Evolutionary conservation across 2,888 invertebrate genomes (phyloP), one percentile per base, ranked within the genome.

Genomic region (Cosmia pyralina): DNA sequence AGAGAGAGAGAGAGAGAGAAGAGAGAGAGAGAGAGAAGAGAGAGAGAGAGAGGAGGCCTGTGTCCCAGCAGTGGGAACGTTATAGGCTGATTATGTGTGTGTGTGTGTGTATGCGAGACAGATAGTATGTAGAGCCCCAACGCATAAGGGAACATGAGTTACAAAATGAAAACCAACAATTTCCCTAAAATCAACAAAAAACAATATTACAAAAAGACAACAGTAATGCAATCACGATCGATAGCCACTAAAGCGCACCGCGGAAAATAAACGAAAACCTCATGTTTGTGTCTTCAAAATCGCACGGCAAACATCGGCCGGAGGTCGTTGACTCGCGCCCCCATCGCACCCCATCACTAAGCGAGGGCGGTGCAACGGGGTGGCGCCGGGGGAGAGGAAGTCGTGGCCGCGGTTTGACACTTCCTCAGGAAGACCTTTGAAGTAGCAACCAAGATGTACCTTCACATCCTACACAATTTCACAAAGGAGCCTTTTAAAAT

Each of bases 371-470:
- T 87, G 89, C 88, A 88, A 82, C 84, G 84, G 86, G 87, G 86
- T 79, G 85, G 79, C 73, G 82, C 81, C 77, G 83, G 89, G 85
- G 87, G 88, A 88, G 85, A 90, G 95, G 94, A 95, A 94, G 93
- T 92, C 93, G 92, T 89, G 93, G 92, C 92, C 94, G 95, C 92
- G 94, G 95, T 95, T 95, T 94, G 94, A 94, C 95, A 94, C 95
- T 94, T 96, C 96, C 96, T 95, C 94, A 94, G 95, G 95, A 96
- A 95, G 94, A 94, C 94, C 94, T 95, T 95, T 94, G 93, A 94
- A 91, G 93, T 93, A 88, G 87, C 89, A 89, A 89, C 88, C 89
- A 92, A 94, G 91, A 92, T 89, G 88, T 86, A 82, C 76, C 81
- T 77, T 72, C 67, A 69, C 71, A 77, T 86, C 82, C 79, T 83